phyloP scores from a whole-genome alignment of 1,140 invertebrate genomes.

The Meloidogyne hapla region DNA sequence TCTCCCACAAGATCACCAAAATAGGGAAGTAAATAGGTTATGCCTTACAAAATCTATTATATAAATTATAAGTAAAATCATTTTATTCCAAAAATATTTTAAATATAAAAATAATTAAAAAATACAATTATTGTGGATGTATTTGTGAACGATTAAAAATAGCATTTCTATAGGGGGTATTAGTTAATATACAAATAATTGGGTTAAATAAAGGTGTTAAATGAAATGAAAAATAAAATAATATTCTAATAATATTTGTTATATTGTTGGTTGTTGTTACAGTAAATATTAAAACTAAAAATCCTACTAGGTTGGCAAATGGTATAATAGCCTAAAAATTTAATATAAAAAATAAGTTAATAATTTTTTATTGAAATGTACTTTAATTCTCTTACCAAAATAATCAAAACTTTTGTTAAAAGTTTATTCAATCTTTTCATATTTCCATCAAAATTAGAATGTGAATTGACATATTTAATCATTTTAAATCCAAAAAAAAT shows the following conservation, averaged over 20 bases:
- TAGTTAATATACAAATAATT: not conserved
- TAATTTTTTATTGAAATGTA: too few species aligned
- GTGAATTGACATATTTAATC: not conserved
- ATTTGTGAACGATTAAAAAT: too few species aligned
- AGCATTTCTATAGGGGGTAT: not conserved
- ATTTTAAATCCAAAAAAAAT: too few species aligned
- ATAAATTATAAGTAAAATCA: too few species aligned
- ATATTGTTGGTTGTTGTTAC: not conserved
- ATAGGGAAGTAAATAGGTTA: too few species aligned
- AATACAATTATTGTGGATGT: too few species aligned
- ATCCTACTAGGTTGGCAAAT: not conserved
- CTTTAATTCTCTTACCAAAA: too few species aligned
- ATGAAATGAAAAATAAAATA: not conserved
- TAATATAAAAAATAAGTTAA: not conserved
- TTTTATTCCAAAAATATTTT: too few species aligned
- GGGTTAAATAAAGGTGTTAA: not conserved
- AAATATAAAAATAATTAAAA: too few species aligned
- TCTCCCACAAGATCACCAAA: too few species aligned
- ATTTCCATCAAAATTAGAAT: not conserved
- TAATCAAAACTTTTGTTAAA: not conserved
- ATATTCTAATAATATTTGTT: not conserved
- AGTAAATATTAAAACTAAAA: not conserved
- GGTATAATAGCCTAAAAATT: not conserved
- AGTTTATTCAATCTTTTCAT: not conserved
- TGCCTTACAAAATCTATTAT: too few species aligned